Percentiles rank a stretch among this genome's conserved stretches.
These are phyloP conservation scores for Pan troglodytes DNA, from an alignment of 2,113 vertebrate genomes.

Conservation along the genomic window NHGRI_mPanTro3-v2.1_pri NC_072416.2:69025001-69025500, in stretches of 20 bases:
- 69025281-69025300: background rate
- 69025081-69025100: background rate
- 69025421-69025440: constrained; percentile 10
- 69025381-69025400: constrained; percentile 7
- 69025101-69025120: background rate
- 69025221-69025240: background rate
- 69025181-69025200: background rate
- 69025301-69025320: background rate
- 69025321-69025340: constrained; percentile 8
- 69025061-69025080: background rate
- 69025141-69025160: background rate
- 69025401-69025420: constrained; percentile 32
- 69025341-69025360: constrained; percentile 39
- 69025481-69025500: constrained; percentile 39
- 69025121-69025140: background rate
- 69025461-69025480: constrained; percentile 59
- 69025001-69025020: background rate
- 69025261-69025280: background rate
- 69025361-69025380: constrained; percentile 9
- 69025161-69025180: background rate
- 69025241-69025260: background rate
- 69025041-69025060: background rate
- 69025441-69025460: constrained; percentile 44
- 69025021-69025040: background rate
- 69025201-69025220: background rate